phyloP scores from a whole-genome alignment of 2,113 vertebrate genomes.

The Malurus melanocephalus region DNA sequence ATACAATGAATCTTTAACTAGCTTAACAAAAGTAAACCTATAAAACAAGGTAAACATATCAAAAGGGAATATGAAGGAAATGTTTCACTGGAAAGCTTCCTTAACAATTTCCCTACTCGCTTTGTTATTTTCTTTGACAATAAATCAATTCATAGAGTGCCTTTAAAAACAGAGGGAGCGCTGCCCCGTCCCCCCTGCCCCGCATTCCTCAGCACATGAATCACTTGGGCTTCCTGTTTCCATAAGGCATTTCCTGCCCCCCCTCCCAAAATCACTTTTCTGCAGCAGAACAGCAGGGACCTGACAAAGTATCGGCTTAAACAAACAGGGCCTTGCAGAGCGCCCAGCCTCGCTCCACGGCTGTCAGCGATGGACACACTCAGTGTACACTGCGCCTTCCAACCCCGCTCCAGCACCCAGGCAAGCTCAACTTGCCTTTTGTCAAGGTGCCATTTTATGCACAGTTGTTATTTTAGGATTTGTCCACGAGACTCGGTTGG shows the following conservation, averaged over 20 bases:
- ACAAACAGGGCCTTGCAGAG: slow-evolving; percentile 72
- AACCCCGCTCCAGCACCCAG: not conserved
- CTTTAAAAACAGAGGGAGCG: slow-evolving; percentile 82
- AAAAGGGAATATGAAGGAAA: slow-evolving; percentile 89
- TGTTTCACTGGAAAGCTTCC: slow-evolving; percentile 90
- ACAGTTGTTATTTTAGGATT: not conserved
- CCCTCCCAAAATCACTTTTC: slow-evolving; percentile 78
- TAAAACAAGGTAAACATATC: slow-evolving; percentile 88
- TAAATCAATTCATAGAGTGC: slow-evolving; percentile 95
- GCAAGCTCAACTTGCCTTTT: not conserved
- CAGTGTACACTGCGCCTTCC: not conserved
- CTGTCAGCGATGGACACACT: not conserved
- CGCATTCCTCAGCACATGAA: slow-evolving; percentile 92
- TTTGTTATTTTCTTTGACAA: slow-evolving; percentile 93
- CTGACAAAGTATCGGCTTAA: slow-evolving; percentile 81
- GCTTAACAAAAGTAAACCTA: slow-evolving; percentile 87
- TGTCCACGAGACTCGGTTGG: not conserved
- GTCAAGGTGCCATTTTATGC: not conserved
- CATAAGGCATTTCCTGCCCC: slow-evolving; percentile 94
- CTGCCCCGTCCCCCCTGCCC: slow-evolving; percentile 50
- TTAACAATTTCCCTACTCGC: slow-evolving; percentile 87
- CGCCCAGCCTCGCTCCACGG: slow-evolving; percentile 38
- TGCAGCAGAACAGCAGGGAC: slow-evolving; percentile 83
- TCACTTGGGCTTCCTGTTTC: slow-evolving; percentile 95
- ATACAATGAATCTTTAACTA: slow-evolving; percentile 76